Evolutionary conservation across 2,113 vertebrate genomes (phyloP), one percentile per base, ranked within the genome.

Genomic region (Indicator indicator): DNA sequence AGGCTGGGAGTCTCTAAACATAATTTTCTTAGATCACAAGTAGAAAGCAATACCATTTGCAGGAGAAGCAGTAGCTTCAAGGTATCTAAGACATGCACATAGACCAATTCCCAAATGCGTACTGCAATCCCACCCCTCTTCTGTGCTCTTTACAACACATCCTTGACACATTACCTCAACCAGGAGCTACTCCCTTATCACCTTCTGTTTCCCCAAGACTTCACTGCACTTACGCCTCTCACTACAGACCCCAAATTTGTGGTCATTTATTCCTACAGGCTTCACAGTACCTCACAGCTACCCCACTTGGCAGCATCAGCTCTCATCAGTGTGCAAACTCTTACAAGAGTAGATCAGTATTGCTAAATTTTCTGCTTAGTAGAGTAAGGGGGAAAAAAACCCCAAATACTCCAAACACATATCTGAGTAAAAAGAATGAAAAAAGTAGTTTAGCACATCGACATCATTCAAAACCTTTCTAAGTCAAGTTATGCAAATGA

Each of bases 191-290:
- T 69, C 23, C 48, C 18, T 0, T 0, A 6, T 44, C 44, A 54
- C 32, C 24, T 78, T 68, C 44, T 58, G 59, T 54, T 75, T 75
- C 38, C 77, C 40, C 64, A 60, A 4, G 11, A 48, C 58, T 38
- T 44, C 27, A 15, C 17, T 6, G 8, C 48, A 38, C 5, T 10
- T 0, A 0, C 1, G 55, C 14, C n/a, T 74, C 69, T 54, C 42
- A 4, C 12, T 16, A 38, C 26, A 19, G 33, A 60, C 11, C 62
- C 63, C 82, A 72, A 65, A 56, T 6, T 32, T 8, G 28, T 62
- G 65, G n/a, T 67, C 69, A 78, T 46, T 44, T 72, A 48, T 12
- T 86, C 27, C 84, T 64, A 38, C 24, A 77, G 65, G 18, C 80
- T 48, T 36, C 90, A 38, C n/a, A 46, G 55, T 4, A 54, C n/a